phyloP scores from a whole-genome alignment of 2,888 invertebrate species.

The Acanthopleura granulata region DNA sequence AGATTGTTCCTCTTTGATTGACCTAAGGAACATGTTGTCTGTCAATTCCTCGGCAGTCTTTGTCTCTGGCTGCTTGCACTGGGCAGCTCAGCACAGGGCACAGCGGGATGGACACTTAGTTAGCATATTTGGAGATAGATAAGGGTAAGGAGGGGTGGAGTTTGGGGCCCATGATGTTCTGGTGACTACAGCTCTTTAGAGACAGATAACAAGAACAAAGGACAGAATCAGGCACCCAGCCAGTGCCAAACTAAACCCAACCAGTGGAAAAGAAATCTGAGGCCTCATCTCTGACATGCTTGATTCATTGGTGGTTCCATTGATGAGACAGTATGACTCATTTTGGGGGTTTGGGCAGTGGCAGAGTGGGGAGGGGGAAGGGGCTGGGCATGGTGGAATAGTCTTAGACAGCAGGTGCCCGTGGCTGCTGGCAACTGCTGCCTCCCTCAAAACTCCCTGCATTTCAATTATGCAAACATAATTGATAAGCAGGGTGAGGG shows the following conservation, averaged over 20 bases:
- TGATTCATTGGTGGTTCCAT: constrained; percentile 18
- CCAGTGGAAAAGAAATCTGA: constrained; percentile 12
- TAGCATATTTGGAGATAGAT: constrained; percentile 12
- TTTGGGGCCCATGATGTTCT: not conserved
- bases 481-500: constrained; percentile 15
- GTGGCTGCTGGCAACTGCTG: not conserved
- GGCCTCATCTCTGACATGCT: constrained; percentile 12
- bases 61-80: not conserved
- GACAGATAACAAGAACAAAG: constrained; percentile 14
- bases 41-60: not conserved
- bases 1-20: constrained; percentile 1
- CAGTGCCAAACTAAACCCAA: not conserved
- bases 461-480: constrained; percentile 20
- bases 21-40: not conserved
- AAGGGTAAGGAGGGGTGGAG: not conserved
- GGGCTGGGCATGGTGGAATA: not conserved
- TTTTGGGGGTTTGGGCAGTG: not conserved
- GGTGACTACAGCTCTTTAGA: not conserved
- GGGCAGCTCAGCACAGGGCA: not conserved
- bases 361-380: not conserved
- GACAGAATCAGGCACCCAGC: not conserved
- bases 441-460: not conserved
- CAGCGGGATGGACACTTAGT: not conserved
- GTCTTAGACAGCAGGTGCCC: constrained; percentile 17
- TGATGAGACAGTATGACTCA: constrained; percentile 7